These are phyloP conservation scores for Nemapogon koenigi DNA, from an alignment of 2,888 invertebrate species.

Conservation along the genomic window DNA sequence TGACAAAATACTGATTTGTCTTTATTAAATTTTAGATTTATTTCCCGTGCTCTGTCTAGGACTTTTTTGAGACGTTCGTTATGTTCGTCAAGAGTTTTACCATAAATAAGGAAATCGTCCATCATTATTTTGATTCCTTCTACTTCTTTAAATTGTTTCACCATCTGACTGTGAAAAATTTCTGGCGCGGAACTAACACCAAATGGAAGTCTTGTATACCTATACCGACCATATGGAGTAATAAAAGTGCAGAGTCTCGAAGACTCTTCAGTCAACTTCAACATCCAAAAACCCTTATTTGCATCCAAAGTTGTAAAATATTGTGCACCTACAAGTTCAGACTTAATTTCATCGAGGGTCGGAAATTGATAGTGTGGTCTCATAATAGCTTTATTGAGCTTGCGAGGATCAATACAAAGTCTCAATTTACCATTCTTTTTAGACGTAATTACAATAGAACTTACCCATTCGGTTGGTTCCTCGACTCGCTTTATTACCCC, in stretches of 20 bases:
- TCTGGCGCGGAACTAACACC: constrained; percentile 18
- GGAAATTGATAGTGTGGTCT: constrained; percentile 19
- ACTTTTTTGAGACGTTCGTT: background rate
- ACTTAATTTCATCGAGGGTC: constrained; percentile 17
- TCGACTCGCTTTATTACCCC: constrained; percentile 13
- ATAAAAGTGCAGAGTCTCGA: constrained; percentile 19
- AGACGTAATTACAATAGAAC: constrained; percentile 14
- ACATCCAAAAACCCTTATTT: constrained; percentile 19
- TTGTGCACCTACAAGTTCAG: constrained; percentile 14
- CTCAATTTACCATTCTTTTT: constrained; percentile 18
- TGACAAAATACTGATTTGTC: constrained; percentile 13
- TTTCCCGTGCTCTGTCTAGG: constrained; percentile 12
- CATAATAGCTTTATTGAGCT: constrained; percentile 18
- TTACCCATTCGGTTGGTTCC: constrained; percentile 18
- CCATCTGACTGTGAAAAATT: constrained; percentile 17
- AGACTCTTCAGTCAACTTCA: constrained; percentile 11
- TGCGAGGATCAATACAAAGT: constrained; percentile 18
- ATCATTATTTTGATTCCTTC: constrained; percentile 15
- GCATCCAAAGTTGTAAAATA: constrained; percentile 18
- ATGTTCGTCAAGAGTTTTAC: constrained; percentile 11
- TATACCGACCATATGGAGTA: constrained; percentile 17
- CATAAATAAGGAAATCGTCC: constrained; percentile 18
- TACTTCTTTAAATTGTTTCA: constrained; percentile 15
- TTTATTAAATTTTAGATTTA: constrained; percentile 17
- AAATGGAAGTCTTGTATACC: constrained; percentile 16